A percentile compares a stretch with the other conserved stretches of the same genome.
phyloP scores from a whole-genome alignment of 2,888 invertebrate species.

The Scaptomyza reducta region DNA sequence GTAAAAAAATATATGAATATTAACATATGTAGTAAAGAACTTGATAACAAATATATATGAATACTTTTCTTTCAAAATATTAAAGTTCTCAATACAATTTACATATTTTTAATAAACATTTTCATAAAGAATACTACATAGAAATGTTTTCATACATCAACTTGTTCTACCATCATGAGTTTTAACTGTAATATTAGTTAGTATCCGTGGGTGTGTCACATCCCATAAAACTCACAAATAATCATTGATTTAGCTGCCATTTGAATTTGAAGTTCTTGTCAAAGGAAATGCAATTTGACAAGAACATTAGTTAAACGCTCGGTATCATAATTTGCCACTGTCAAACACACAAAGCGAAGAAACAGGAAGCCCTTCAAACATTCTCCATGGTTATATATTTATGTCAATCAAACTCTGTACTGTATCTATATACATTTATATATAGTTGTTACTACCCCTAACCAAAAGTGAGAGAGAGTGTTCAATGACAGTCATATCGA shows the following conservation, averaged over 20 bases:
- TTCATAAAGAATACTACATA: no score
- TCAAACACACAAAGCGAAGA: not conserved
- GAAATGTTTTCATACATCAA: no score
- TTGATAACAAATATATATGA: no score
- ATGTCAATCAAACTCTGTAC: slow-evolving; percentile 44
- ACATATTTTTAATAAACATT: no score
- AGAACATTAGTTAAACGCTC: slow-evolving; percentile 3
- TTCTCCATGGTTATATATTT: not conserved
- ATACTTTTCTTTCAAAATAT: no score
- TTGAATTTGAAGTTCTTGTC: not conserved
- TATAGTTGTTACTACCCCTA: slow-evolving; percentile 35
- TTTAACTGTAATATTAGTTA: not conserved
- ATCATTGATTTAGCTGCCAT: not conserved
- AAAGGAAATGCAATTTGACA: not conserved
- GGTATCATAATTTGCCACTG: slow-evolving; percentile 8
- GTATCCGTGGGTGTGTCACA: not conserved
- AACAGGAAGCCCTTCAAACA: slow-evolving; percentile 4
- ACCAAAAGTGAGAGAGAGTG: slow-evolving; percentile 2
- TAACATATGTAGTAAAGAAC: no score
- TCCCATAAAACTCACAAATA: not conserved
- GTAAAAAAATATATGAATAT: no score
- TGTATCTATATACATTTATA: slow-evolving; percentile 2
- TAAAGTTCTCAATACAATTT: no score
- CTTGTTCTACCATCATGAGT: not conserved
- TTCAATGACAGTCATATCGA: slow-evolving; percentile 36